Conservation (phyloP, 2,888 invertebrate genomes). For the Ormyrus pomaceus region DNA sequence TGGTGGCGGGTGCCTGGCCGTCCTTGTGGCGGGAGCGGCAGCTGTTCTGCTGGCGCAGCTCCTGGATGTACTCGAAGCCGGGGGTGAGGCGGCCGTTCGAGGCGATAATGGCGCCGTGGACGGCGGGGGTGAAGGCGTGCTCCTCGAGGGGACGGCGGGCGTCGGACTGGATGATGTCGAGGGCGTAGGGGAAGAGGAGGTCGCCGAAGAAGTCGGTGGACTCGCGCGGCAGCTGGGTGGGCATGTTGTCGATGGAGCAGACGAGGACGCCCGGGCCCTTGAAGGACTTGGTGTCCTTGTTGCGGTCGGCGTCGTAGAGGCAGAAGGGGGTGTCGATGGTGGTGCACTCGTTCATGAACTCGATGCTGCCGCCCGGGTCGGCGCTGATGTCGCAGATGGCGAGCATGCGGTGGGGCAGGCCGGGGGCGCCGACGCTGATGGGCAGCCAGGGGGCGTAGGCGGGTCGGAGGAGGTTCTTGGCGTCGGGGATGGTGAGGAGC, state of each 20-base stretch:
- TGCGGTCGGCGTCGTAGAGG: conserved; percentile 98
- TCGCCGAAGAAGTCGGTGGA: conserved; percentile 99
- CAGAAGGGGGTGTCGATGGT: conserved; percentile 99
- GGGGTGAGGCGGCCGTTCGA: conserved; percentile 95
- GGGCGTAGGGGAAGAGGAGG: conserved; percentile 90
- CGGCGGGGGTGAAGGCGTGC: conserved; percentile 85
- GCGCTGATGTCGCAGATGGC: conserved; percentile 99
- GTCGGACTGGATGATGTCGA: conserved; percentile 92
- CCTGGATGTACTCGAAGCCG: conserved; percentile 95
- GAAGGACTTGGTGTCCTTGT: conserved; percentile 97
- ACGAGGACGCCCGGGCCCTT: conserved; percentile 98
- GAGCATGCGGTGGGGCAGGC: conserved; percentile 92
- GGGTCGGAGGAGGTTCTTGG: conserved; percentile 93
- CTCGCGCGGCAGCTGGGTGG: conserved; percentile 97
- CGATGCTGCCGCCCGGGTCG: conserved; percentile 98
- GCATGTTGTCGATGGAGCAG: conserved; percentile 99
- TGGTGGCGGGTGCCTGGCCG: conserved; percentile 70
- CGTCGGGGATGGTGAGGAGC: conserved; percentile 97
- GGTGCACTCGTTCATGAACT: conserved; percentile 99
- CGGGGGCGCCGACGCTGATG: conserved; percentile 90
- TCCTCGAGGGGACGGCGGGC: conserved; percentile 87
- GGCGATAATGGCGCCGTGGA: conserved; percentile 93
- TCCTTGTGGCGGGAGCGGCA: conserved; percentile 84
- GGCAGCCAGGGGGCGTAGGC: conserved; percentile 96
- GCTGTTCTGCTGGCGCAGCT: conserved; percentile 85